phyloP scores from a whole-genome alignment of 2,888 invertebrate genomes.

The Rhingia rostrata region DNA sequence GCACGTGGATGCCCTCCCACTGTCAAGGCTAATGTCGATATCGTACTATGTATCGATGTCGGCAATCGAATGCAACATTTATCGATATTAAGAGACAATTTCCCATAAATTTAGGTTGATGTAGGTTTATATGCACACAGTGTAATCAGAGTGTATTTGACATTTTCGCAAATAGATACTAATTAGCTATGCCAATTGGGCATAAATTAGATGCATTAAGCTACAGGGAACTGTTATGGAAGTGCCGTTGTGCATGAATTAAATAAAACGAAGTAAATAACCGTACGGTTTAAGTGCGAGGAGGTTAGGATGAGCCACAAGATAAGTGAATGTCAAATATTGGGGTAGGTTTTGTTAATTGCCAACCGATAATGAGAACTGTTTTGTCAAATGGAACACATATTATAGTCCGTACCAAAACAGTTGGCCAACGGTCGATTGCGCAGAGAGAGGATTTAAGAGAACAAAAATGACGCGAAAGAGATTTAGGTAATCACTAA shows the following conservation, averaged over 20 bases:
- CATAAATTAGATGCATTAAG: slow-evolving; percentile 24
- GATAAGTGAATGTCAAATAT: background rate
- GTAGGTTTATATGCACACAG: background rate
- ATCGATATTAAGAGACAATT: slow-evolving; percentile 16
- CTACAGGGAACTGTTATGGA: background rate
- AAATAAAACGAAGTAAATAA: background rate
- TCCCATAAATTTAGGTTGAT: slow-evolving; percentile 27
- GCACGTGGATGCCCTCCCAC: background rate
- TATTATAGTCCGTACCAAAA: too few relatives aligned
- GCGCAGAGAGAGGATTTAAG: too few relatives aligned
- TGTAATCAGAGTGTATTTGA: slow-evolving; percentile 37
- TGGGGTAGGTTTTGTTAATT: slow-evolving; percentile 14
- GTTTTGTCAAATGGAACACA: too few relatives aligned
- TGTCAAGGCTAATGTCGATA: slow-evolving; percentile 10
- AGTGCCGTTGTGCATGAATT: slow-evolving; percentile 6
- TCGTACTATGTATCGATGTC: background rate
- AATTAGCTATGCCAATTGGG: slow-evolving; percentile 55
- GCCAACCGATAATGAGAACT: too few relatives aligned
- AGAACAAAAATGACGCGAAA: too few relatives aligned
- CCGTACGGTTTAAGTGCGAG: background rate
- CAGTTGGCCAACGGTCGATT: too few relatives aligned
- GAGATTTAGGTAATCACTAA: too few relatives aligned
- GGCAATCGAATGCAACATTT: slow-evolving; percentile 3
- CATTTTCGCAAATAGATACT: slow-evolving; percentile 39
- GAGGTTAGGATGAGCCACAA: background rate